These are phyloP conservation scores for Misgurnus anguillicaudatus DNA, from an alignment of 2,113 vertebrate species.

Conservation along the genomic window DNA sequence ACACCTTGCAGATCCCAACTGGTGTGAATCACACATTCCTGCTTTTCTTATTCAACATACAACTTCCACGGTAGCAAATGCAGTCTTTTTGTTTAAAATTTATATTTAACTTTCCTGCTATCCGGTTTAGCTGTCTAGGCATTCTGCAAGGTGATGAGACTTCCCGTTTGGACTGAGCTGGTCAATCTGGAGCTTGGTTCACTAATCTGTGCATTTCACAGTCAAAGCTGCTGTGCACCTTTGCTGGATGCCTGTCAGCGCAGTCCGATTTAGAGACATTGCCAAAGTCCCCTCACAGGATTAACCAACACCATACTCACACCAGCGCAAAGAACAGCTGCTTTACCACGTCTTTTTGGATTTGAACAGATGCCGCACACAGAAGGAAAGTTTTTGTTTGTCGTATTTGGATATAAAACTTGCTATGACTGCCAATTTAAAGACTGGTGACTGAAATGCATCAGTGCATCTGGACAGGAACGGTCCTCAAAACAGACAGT, in stretches of 20 bases:
- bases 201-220: conserved; percentile 32
- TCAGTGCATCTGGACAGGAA: neutral
- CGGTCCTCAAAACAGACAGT: neutral
- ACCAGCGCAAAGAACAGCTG: neutral
- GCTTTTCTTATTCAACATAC: no score
- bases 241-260: conserved; percentile 2
- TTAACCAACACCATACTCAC: conserved; percentile 28
- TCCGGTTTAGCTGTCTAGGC: neutral
- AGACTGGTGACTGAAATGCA: conserved; percentile 14
- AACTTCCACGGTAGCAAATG: neutral
- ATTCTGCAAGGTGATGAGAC: conserved; percentile 26
- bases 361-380: neutral
- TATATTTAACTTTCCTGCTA: neutral
- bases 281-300: conserved; percentile 25
- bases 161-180: neutral
- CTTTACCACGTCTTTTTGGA: neutral
- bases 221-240: conserved; percentile 21
- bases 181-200: conserved; percentile 21
- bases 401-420: conserved; percentile 2
- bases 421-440: neutral
- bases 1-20: no score
- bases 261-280: neutral
- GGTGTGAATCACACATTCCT: no score
- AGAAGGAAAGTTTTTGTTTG: conserved; percentile 24
- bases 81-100: neutral